phyloP scores from a whole-genome alignment of 1,140 invertebrate species.

The Ceratina calcarata region DNA sequence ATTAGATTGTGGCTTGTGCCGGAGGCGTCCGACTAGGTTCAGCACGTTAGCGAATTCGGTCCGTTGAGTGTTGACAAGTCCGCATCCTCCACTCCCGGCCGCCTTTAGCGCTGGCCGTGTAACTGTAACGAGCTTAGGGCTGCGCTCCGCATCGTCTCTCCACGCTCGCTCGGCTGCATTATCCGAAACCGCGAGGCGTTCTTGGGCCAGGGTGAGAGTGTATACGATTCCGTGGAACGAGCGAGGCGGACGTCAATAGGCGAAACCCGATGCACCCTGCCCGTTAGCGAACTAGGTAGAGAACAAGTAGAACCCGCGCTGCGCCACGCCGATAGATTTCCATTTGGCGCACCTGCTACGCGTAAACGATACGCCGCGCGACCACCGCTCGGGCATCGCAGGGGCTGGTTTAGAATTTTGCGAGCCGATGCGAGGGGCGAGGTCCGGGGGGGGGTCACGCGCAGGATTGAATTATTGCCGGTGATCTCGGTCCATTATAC shows the following conservation, averaged over 20 bases:
- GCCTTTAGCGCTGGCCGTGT: conserved; percentile 69
- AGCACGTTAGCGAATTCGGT: conserved; percentile 75
- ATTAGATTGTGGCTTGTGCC: conserved; percentile 76
- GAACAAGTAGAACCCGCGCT: conserved; percentile 28
- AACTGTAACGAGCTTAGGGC: conserved; percentile 75
- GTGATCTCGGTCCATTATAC: conserved; percentile 32
- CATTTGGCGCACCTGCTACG: conserved; percentile 47
- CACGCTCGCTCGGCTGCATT: conserved; percentile 59
- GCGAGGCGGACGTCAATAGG: conserved; percentile 21
- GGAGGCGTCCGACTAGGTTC: conserved; percentile 71
- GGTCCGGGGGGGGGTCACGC: not conserved
- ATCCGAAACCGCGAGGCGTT: conserved; percentile 66
- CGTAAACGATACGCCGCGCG: conserved; percentile 42
- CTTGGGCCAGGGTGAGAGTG: conserved; percentile 50
- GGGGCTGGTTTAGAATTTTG: conserved; percentile 39
- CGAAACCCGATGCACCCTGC: conserved; percentile 28
- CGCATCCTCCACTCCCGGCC: conserved; percentile 66
- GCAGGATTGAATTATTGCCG: conserved; percentile 39
- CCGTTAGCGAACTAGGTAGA: conserved; percentile 8
- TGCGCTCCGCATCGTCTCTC: conserved; percentile 46
- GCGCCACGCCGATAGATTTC: conserved; percentile 33
- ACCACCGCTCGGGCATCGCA: not conserved
- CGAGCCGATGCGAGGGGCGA: conserved; percentile 9
- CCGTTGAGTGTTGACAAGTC: conserved; percentile 76
- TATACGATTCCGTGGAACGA: conserved; percentile 45